phyloP scores from a whole-genome alignment of 2,113 vertebrate genomes.

The Coryphaenoides rupestris region DNA sequence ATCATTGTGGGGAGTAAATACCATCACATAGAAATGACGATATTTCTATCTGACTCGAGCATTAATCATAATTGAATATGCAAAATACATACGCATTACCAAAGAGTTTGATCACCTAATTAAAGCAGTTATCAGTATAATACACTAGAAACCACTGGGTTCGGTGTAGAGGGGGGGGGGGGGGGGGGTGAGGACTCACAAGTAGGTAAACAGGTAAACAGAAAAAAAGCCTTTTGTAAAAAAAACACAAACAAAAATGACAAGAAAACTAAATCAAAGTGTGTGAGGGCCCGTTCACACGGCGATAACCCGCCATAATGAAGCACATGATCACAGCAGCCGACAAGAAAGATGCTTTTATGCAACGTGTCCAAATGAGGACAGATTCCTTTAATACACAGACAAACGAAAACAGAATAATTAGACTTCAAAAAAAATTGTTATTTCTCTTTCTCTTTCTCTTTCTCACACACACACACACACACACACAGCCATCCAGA shows the following conservation, averaged over 20 bases:
- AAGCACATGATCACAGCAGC: neutral
- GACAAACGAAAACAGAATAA: slow-evolving; percentile 26
- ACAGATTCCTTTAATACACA: slow-evolving; percentile 23
- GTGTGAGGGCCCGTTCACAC: slow-evolving; percentile 15
- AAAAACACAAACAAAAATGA: neutral
- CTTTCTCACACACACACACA: no score
- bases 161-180: no score
- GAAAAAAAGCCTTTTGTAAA: neutral
- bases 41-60: no score
- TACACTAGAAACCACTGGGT: no score
- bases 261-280: slow-evolving; percentile 6
- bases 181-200: no score
- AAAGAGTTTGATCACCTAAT: no score
- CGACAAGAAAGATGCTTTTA: slow-evolving; percentile 7
- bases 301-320: slow-evolving; percentile 7
- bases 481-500: slow-evolving; percentile 46
- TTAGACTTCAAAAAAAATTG: slow-evolving; percentile 40
- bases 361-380: slow-evolving; percentile 6
- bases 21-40: no score
- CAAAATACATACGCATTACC: no score
- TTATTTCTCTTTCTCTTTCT: slow-evolving; percentile 21
- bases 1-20: no score
- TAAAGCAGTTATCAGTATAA: no score
- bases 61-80: no score
- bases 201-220: neutral